Base-by-base conservation (phyloP, 2,888 invertebrate genomes). In the Platycnemis pennipes region DNA sequence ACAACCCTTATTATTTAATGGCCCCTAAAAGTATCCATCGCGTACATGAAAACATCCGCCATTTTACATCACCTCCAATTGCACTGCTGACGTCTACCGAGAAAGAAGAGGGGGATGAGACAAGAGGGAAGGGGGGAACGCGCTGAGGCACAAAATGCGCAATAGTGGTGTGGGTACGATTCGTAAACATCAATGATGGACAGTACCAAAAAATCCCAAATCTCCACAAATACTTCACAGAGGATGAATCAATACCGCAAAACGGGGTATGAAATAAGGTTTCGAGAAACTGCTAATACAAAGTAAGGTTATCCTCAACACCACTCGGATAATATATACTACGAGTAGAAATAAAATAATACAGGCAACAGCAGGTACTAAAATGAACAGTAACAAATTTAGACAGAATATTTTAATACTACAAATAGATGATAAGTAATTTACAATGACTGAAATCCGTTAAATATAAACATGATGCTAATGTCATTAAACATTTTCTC, bases 331-430 rank as follows among this genome's bases (percentile, higher is more conserved):
- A 49, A 49, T 16, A 16, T 49, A 3, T 49, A 49, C 19, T 19
- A 49, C 49, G 13, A 49, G 26, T 26, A n/a, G 13, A 26, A 63
- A 1, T 26, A n/a, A 7, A n/a, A 26, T 5, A 63, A n/a, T 26
- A 26, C 63, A 37, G 77, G 77, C 77, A 37, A 31, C 63, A 69
- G 42, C 11, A 63, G 91, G 91, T 42, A 91, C 91, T 44, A 91
- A 89, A 91, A 91, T 91, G 49, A 91, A 77, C 37, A 37, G 63
- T 91, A 63, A 91, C 91, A 91, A 45, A 91, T 91, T 91, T 91
- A 63, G 91, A 91, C 91, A 91, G 91, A 91, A 91, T 91, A 91
- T 91, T 91, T 91, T 91, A 91, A 91, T 91, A 91, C 91, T 91
- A 91, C 91, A 91, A 91, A 69, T 26, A 91, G 91, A 91, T 69